phyloP scores from a whole-genome alignment of 2,113 vertebrate species.

The Lophotis ruficrista region DNA sequence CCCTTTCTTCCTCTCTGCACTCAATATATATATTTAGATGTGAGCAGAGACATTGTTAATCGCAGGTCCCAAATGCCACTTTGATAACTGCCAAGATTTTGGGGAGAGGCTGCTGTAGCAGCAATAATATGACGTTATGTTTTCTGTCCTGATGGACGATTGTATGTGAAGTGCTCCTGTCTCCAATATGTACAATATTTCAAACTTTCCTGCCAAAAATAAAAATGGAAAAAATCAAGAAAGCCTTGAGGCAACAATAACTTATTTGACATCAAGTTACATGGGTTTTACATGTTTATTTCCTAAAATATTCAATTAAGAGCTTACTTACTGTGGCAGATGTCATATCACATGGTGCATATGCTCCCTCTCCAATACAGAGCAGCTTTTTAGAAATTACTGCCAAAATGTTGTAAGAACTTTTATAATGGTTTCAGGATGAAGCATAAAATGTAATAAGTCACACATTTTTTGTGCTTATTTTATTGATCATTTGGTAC shows the following conservation, averaged over 20 bases:
- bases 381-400: constrained; percentile 73
- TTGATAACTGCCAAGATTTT: constrained; percentile 6
- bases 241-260: constrained; percentile 53
- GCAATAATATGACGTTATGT: constrained; percentile 28
- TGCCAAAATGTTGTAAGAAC: constrained; percentile 74
- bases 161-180: constrained; percentile 50
- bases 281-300: constrained; percentile 75
- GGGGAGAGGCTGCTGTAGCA: constrained; percentile 29
- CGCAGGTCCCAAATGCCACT: constrained; percentile 49
- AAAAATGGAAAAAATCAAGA: constrained; percentile 46
- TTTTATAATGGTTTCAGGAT: constrained; percentile 71
- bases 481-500: constrained; percentile 51
- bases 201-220: constrained; percentile 53
- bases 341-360: constrained; percentile 79
- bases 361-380: constrained; percentile 74
- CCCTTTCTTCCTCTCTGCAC: not conserved
- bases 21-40: constrained; percentile 53
- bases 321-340: constrained; percentile 75
- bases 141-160: constrained; percentile 55
- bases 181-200: constrained; percentile 58
- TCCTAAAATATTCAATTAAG: constrained; percentile 79
- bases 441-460: constrained; percentile 48
- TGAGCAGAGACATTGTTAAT: constrained; percentile 56
- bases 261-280: constrained; percentile 63
- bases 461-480: constrained; percentile 16